A percentile compares a stretch with the other conserved stretches of the same genome.
phyloP scores from a whole-genome alignment of 2,113 vertebrate genomes.

The Aleadryas rufinucha region DNA sequence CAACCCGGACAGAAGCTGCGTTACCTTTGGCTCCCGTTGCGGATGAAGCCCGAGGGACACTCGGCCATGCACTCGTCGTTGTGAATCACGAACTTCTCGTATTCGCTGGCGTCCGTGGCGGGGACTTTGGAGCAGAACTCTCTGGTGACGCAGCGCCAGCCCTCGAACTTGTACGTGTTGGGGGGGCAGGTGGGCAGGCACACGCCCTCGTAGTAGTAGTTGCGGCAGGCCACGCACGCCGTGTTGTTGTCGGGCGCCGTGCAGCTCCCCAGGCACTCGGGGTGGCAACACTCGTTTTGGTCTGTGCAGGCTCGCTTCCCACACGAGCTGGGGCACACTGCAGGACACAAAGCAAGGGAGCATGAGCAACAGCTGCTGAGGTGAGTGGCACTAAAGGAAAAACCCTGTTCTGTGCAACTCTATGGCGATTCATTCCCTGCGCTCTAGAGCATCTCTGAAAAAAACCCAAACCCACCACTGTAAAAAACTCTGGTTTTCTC shows the following conservation, averaged over 20 bases:
- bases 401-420: neutral
- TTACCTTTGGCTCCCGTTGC: constrained; percentile 89
- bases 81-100: constrained; percentile 89
- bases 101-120: constrained; percentile 70
- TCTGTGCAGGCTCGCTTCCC: constrained; percentile 86
- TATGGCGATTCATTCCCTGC: accelerated
- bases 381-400: accelerated
- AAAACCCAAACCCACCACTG: neutral
- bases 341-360: neutral
- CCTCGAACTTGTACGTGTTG: constrained; percentile 91
- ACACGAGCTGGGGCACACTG: constrained; percentile 89
- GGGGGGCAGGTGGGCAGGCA: constrained; percentile 87
- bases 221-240: constrained; percentile 89
- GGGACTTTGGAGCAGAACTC: constrained; percentile 87
- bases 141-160: constrained; percentile 94
- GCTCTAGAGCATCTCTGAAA: neutral
- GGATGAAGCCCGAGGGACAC: constrained; percentile 93
- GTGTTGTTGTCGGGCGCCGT: constrained; percentile 79
- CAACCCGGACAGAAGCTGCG: accelerated
- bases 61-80: constrained; percentile 90
- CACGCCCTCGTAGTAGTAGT: constrained; percentile 85
- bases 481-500: neutral
- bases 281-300: constrained; percentile 88
- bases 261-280: constrained; percentile 93
- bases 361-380: neutral